A percentile compares a stretch with the other conserved stretches of the same genome.
Evolutionary conservation across 2,888 invertebrate species (phyloP).

Genomic region (Brachylomia viminalis): DNA sequence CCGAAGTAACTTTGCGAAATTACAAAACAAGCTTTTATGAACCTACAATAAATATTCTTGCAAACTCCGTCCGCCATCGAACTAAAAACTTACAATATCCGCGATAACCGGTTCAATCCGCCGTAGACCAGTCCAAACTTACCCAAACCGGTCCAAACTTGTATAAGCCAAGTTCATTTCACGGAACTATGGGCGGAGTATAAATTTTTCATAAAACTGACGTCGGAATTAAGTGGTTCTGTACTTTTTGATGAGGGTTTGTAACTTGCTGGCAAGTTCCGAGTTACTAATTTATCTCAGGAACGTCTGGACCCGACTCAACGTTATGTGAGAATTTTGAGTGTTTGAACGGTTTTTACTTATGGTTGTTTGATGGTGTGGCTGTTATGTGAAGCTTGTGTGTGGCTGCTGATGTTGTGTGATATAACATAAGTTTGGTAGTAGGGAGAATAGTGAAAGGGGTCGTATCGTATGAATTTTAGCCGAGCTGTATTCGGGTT

Average conservation of each 20-base stretch:
- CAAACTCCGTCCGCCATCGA: slow-evolving; percentile 42
- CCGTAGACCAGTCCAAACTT: slow-evolving; percentile 51
- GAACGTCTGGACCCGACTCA: slow-evolving; percentile 50
- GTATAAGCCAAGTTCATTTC: slow-evolving; percentile 67
- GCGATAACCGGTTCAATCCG: slow-evolving; percentile 60
- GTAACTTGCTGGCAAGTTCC: slow-evolving; percentile 51
- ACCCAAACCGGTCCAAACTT: slow-evolving; percentile 54
- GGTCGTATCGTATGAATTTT: not conserved
- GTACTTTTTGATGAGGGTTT: slow-evolving; percentile 70
- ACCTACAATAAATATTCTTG: slow-evolving; percentile 52
- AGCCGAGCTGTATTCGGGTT: not conserved
- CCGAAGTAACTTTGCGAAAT: slow-evolving; percentile 36
- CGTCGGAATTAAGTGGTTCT: slow-evolving; percentile 72
- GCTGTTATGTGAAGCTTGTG: slow-evolving; percentile 9
- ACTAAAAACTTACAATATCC: slow-evolving; percentile 65
- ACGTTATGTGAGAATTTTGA: slow-evolving; percentile 40
- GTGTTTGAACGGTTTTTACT: slow-evolving; percentile 34
- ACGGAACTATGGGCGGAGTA: slow-evolving; percentile 63
- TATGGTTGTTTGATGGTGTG: slow-evolving; percentile 22
- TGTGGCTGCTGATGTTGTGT: not conserved
- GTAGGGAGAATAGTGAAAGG: not conserved
- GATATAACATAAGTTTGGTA: not conserved
- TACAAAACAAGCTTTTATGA: slow-evolving; percentile 41
- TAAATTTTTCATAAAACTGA: slow-evolving; percentile 76
- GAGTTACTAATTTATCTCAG: slow-evolving; percentile 64